phyloP scores from a whole-genome alignment of 35 echinoderm and acorn worm species.

The Holothuria glaberrima region DNA sequence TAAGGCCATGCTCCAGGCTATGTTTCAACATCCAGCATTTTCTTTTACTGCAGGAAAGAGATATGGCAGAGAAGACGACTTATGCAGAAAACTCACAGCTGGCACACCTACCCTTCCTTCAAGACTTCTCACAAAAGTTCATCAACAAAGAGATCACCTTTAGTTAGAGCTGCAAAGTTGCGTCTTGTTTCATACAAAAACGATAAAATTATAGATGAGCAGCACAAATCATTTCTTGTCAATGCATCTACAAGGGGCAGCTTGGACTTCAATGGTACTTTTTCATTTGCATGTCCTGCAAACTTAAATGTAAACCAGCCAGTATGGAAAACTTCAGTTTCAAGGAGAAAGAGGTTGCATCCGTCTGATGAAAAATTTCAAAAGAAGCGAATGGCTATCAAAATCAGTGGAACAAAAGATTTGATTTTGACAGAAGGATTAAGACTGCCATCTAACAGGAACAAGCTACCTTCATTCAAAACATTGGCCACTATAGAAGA shows the following conservation, averaged over 20 bases:
- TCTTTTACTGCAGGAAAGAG: slow-evolving; percentile 24
- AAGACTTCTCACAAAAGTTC: neutral
- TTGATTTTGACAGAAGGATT: slow-evolving; percentile 49
- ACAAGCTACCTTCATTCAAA: slow-evolving; percentile 59
- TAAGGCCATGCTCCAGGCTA: no score
- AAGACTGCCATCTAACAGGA: neutral
- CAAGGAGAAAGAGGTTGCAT: slow-evolving; percentile 48
- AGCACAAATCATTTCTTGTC: neutral
- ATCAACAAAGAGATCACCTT: slow-evolving; percentile 22
- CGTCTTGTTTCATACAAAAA: neutral
- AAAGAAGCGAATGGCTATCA: slow-evolving; percentile 44
- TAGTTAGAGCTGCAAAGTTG: slow-evolving; percentile 37
- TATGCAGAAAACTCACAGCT: slow-evolving; percentile 25
- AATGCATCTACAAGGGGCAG: neutral
- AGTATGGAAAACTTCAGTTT: slow-evolving; percentile 17
- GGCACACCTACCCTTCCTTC: slow-evolving; percentile 4
- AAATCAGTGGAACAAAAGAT: slow-evolving; percentile 26
- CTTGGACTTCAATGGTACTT: slow-evolving; percentile 30
- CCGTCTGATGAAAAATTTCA: slow-evolving; percentile 55
- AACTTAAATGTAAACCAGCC: slow-evolving; percentile 19
- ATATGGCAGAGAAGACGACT: slow-evolving; percentile 1
- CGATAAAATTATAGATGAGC: neutral
- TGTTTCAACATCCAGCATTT: no score
- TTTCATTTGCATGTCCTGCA: slow-evolving; percentile 34
- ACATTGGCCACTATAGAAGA: slow-evolving; percentile 74